These are phyloP conservation scores for Asteroscopus sphinx DNA, from an alignment of 2,888 invertebrate genomes.

Conservation along the genomic window DNA sequence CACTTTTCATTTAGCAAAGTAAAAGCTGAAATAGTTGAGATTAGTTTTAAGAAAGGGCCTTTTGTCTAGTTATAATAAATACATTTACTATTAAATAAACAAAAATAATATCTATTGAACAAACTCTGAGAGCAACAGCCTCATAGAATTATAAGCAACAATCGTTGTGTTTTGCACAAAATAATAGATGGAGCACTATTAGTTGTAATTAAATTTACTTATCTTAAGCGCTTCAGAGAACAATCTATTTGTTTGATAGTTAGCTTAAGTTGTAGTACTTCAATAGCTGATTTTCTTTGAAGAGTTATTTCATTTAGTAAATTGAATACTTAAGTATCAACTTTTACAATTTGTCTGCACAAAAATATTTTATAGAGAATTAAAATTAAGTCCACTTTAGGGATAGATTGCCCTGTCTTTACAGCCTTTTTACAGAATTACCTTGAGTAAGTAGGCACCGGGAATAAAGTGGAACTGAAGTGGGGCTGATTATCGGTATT, in stretches of 20 bases:
- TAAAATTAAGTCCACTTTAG: too few relatives aligned
- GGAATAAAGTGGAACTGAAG: too few relatives aligned
- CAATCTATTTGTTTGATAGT: slow-evolving; percentile 9
- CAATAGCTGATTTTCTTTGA: neutral
- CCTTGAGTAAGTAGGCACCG: too few relatives aligned
- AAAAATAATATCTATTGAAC: neutral
- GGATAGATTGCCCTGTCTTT: too few relatives aligned
- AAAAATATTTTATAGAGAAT: neutral
- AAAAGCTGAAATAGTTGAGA: too few relatives aligned
- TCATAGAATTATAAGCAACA: neutral
- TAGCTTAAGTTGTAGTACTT: neutral
- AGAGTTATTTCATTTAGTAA: neutral
- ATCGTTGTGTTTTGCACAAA: slow-evolving; percentile 6
- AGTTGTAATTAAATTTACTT: neutral
- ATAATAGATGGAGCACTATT: neutral
- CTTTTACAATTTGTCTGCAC: neutral
- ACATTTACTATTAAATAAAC: neutral
- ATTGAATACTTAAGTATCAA: slow-evolving; percentile 1
- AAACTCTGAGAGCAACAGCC: too few relatives aligned
- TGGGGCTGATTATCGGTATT: too few relatives aligned
- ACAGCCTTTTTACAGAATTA: too few relatives aligned
- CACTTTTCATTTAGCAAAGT: too few relatives aligned
- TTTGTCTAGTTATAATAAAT: neutral
- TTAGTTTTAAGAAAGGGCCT: neutral
- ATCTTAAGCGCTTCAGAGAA: neutral